Percentiles rank a stretch among this genome's conserved stretches.
Evolutionary conservation across 2,113 vertebrate genomes (phyloP).

Genomic region (Myanophis thanlyinensis): DNA sequence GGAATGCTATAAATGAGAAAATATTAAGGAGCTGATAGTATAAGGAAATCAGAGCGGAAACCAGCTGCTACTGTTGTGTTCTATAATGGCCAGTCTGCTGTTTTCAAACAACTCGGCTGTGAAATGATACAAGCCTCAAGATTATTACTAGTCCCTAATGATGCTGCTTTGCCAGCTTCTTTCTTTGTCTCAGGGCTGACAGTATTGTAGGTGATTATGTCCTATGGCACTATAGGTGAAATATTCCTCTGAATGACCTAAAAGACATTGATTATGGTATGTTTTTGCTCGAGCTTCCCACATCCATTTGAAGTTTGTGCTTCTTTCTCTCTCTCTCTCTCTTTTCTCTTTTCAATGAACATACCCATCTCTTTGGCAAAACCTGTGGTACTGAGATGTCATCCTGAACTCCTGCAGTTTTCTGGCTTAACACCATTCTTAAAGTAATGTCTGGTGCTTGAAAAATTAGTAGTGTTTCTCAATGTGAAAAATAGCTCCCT

Average conservation of each 20-base stretch:
- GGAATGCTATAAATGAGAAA: conserved; percentile 38
- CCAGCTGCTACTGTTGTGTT: conserved; percentile 57
- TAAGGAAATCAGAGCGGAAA: conserved; percentile 46
- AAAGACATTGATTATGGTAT: conserved; percentile 12
- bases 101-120: conserved; percentile 62
- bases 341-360: not conserved
- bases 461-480: not conserved
- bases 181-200: not conserved
- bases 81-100: conserved; percentile 57
- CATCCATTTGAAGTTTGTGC: not conserved
- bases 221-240: conserved; percentile 5
- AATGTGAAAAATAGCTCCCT: conserved; percentile 13
- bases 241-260: conserved; percentile 45
- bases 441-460: conserved; percentile 35
- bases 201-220: conserved; percentile 14
- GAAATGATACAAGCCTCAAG: conserved; percentile 64
- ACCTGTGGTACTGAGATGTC: conserved; percentile 42
- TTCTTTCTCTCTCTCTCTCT: not conserved
- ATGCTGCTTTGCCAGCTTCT: not conserved
- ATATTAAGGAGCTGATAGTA: conserved; percentile 25
- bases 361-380: not conserved
- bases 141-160: conserved; percentile 55
- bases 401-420: conserved; percentile 35
- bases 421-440: conserved; percentile 13
- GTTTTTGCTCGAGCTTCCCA: conserved; percentile 7